Evolutionary conservation across 2,888 invertebrate genomes (phyloP).

Genomic region (Campoletis raptor): DNA sequence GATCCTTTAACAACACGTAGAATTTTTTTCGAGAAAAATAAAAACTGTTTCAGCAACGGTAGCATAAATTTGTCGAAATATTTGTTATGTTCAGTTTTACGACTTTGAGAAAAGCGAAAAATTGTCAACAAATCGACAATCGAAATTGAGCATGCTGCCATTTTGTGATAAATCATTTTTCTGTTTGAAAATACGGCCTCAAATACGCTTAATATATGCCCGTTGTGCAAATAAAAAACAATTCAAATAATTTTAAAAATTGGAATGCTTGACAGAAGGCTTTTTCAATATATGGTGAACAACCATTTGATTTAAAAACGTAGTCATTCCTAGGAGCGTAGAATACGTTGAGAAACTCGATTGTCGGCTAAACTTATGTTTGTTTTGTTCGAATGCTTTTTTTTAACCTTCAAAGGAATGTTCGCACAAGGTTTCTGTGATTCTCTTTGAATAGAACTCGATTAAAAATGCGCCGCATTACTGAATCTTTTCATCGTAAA

Average conservation of each 20-base stretch:
- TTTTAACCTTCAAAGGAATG: background rate
- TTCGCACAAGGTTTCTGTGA: background rate
- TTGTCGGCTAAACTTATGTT: background rate
- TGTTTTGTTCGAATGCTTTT: background rate
- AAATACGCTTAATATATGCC: no score
- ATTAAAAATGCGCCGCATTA: slow-evolving; percentile 15
- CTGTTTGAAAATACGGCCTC: no score
- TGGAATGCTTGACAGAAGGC: background rate
- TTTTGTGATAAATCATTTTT: no score
- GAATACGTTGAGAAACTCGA: background rate
- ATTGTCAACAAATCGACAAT: no score
- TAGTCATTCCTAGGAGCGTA: background rate
- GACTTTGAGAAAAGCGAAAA: no score
- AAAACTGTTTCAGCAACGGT: no score
- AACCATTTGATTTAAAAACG: background rate
- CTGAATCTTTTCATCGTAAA: slow-evolving; percentile 10
- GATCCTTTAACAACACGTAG: no score
- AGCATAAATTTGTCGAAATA: no score
- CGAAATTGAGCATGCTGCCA: no score
- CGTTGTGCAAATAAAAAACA: no score
- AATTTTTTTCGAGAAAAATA: no score
- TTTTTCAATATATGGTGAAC: background rate
- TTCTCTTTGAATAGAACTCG: slow-evolving; percentile 45
- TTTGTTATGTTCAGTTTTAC: no score
- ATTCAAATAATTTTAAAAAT: background rate